Percentiles rank a stretch among this genome's conserved stretches.
phyloP scores from a whole-genome alignment of 2,888 invertebrate species.

The Dolichopus griseipennis region DNA sequence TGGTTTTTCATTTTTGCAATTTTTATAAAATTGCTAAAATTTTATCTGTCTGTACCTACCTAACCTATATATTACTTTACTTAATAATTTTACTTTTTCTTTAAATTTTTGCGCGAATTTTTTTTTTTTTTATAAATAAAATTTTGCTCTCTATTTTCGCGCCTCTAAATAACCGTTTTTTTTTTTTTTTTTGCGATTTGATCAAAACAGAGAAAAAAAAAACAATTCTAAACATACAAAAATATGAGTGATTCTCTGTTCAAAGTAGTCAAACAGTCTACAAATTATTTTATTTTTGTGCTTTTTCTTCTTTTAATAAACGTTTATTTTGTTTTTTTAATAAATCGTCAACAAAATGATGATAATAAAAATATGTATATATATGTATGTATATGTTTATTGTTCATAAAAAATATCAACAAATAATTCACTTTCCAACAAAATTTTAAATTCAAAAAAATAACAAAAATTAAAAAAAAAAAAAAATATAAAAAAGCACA shows the following conservation, averaged over 20 bases:
- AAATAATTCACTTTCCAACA: neutral
- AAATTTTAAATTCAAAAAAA: neutral
- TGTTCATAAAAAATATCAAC: neutral
- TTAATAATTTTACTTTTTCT: too few relatives aligned
- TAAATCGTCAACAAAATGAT: neutral
- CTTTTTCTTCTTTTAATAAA: neutral
- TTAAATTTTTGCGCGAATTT: too few relatives aligned
- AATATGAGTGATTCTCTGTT: neutral
- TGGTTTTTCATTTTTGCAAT: too few relatives aligned
- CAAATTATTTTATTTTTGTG: neutral
- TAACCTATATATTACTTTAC: too few relatives aligned
- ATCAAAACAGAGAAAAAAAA: neutral
- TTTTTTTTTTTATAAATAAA: too few relatives aligned
- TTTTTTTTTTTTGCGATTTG: too few relatives aligned
- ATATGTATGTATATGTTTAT: too few relatives aligned
- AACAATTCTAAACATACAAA: neutral
- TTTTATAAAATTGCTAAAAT: too few relatives aligned
- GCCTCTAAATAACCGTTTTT: too few relatives aligned
- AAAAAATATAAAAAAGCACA: neutral
- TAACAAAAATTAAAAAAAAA: neutral
- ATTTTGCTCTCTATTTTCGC: too few relatives aligned
- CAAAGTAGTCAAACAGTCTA: conserved; percentile 6
- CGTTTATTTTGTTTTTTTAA: neutral
- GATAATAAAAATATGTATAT: too few relatives aligned
- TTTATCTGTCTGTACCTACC: too few relatives aligned